These are phyloP conservation scores for Cydia splendana DNA, from an alignment of 1,140 invertebrate species.

Conservation along the genomic window DNA sequence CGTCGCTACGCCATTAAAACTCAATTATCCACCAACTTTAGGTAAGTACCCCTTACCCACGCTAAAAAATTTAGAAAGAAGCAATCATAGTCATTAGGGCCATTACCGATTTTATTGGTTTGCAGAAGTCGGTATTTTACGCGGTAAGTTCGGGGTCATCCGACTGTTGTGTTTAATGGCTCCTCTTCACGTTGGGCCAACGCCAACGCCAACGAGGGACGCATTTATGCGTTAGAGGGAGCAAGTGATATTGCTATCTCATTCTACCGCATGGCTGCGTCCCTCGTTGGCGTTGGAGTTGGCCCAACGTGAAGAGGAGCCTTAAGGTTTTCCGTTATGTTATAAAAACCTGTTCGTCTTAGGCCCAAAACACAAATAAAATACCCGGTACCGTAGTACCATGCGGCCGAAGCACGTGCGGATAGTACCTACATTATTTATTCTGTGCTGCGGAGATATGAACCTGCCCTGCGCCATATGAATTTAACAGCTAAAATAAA, in stretches of 20 bases:
- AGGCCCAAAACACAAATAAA: background rate
- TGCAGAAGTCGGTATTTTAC: conserved; percentile 4
- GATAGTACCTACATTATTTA: too few relatives aligned
- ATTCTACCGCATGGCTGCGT: too few relatives aligned
- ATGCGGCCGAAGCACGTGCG: too few relatives aligned
- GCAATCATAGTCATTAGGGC: background rate
- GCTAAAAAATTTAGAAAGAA: background rate
- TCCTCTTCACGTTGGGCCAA: too few relatives aligned
- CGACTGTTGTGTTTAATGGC: background rate
- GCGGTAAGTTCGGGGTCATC: background rate
- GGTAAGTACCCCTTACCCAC: conserved; percentile 20
- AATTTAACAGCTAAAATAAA: background rate
- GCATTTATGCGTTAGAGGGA: too few relatives aligned
- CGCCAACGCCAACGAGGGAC: too few relatives aligned
- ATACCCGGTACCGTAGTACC: too few relatives aligned
- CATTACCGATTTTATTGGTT: conserved; percentile 1
- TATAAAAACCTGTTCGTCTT: background rate
- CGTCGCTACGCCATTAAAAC: background rate
- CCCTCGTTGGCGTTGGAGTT: too few relatives aligned
- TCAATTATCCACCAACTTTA: conserved; percentile 14
- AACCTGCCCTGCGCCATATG: too few relatives aligned
- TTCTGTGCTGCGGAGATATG: too few relatives aligned
- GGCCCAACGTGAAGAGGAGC: too few relatives aligned
- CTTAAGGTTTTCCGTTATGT: background rate
- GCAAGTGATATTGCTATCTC: too few relatives aligned